Evolutionary conservation across 2,113 vertebrate species (phyloP).

Genomic region (Hemiscyllium ocellatum): DNA sequence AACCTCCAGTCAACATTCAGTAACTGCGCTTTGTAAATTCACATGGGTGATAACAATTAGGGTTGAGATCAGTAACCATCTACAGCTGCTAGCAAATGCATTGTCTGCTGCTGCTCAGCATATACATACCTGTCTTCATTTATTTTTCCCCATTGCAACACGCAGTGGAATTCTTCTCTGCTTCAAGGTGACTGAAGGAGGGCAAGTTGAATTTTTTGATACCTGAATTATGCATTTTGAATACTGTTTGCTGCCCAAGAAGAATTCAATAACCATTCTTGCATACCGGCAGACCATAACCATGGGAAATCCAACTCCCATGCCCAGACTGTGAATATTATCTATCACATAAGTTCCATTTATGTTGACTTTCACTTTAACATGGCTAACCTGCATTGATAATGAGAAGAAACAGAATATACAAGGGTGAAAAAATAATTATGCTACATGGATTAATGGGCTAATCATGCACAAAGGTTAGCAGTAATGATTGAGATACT

Average conservation of each 20-base stretch:
- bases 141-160: too few species aligned
- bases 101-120: neutral
- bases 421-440: constrained; percentile 25
- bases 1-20: neutral
- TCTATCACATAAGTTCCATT: neutral
- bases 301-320: neutral
- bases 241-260: neutral
- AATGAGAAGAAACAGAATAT: neutral
- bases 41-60: neutral
- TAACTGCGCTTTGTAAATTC: neutral
- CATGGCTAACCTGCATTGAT: neutral
- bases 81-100: too few species aligned
- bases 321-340: neutral
- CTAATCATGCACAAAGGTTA: constrained; percentile 15
- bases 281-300: neutral
- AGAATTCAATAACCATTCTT: neutral
- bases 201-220: neutral
- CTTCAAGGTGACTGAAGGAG: neutral
- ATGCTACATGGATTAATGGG: neutral
- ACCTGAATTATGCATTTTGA: neutral
- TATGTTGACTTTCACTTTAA: neutral
- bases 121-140: neutral
- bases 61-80: neutral
- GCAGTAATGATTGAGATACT: neutral
- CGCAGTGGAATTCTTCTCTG: neutral